Conservation (phyloP, 1,140 invertebrate genomes). For the Nasonia longicornis region DNA sequence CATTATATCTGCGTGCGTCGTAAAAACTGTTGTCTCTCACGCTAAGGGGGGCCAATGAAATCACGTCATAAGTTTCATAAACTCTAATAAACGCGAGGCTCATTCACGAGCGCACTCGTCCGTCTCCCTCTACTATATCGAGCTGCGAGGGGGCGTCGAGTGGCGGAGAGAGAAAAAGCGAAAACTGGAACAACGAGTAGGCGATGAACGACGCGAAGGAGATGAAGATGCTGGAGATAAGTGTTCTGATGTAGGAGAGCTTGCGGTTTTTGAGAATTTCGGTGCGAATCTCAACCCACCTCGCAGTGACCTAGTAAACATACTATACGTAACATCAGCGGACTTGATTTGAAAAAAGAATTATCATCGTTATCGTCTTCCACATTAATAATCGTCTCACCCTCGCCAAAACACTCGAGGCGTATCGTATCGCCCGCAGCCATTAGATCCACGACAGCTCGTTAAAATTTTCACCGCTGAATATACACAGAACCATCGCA, state of each 20-base stretch:
- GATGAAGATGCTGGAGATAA: too few species aligned
- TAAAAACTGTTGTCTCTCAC: background rate
- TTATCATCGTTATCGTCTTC: background rate
- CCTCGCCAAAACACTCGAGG: background rate
- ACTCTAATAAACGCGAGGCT: slow-evolving; percentile 16
- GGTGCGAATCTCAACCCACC: too few species aligned
- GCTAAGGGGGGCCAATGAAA: background rate
- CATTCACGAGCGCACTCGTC: background rate
- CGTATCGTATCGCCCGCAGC: background rate
- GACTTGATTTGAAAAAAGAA: background rate
- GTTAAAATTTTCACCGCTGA: background rate
- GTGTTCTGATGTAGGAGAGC: too few species aligned
- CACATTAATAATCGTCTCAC: background rate
- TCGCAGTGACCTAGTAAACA: too few species aligned
- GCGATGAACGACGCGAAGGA: too few species aligned
- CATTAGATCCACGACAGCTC: background rate
- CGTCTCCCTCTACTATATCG: too few species aligned
- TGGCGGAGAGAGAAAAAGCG: background rate
- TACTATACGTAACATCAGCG: too few species aligned
- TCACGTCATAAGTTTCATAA: slow-evolving; percentile 1
- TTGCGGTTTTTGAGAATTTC: too few species aligned
- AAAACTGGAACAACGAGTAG: background rate
- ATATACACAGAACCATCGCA: background rate
- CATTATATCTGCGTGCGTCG: too few species aligned
- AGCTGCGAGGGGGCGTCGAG: background rate